Evolutionary conservation across 2,797 vertebrate genomes (phyloP).

Genomic region (Mareca strepera): DNA sequence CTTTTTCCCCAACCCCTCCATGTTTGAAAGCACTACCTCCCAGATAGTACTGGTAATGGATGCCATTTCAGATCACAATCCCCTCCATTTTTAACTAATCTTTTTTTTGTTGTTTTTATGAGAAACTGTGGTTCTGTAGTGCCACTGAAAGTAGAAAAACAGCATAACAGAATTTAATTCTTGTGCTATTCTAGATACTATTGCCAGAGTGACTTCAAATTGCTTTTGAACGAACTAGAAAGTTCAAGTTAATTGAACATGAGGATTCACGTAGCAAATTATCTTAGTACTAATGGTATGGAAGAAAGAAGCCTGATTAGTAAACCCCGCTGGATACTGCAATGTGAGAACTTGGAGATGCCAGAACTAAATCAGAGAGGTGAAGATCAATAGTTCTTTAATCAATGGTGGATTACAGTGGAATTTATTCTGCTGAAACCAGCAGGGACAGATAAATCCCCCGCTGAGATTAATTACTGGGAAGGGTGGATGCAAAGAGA

Average conservation of each 20-base stretch:
- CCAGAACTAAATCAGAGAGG: conserved; percentile 54
- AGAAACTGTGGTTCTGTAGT: neutral
- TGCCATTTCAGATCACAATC: neutral
- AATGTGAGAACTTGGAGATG: neutral
- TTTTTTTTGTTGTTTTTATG: neutral
- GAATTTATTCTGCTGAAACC: conserved; percentile 55
- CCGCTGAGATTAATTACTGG: conserved; percentile 50
- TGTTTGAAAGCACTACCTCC: neutral
- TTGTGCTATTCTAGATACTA: conserved; percentile 1
- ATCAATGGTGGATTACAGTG: conserved; percentile 61
- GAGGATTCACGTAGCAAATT: conserved; percentile 44
- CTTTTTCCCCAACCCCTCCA: neutral
- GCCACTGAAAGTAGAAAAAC: neutral
- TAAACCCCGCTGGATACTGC: conserved; percentile 39
- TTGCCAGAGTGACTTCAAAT: conserved; percentile 34
- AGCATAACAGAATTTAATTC: conserved; percentile 23
- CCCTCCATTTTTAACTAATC: neutral
- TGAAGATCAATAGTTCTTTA: conserved; percentile 73
- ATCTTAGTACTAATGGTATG: conserved; percentile 49
- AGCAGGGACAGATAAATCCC: conserved; percentile 46
- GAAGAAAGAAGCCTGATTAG: conserved; percentile 60
- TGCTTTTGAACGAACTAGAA: conserved; percentile 18
- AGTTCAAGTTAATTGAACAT: conserved; percentile 58
- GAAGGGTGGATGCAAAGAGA: conserved; percentile 23
- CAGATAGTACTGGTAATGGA: neutral